Conservation (phyloP, 2,113 vertebrate genomes). For the Orthonyx spaldingii region DNA sequence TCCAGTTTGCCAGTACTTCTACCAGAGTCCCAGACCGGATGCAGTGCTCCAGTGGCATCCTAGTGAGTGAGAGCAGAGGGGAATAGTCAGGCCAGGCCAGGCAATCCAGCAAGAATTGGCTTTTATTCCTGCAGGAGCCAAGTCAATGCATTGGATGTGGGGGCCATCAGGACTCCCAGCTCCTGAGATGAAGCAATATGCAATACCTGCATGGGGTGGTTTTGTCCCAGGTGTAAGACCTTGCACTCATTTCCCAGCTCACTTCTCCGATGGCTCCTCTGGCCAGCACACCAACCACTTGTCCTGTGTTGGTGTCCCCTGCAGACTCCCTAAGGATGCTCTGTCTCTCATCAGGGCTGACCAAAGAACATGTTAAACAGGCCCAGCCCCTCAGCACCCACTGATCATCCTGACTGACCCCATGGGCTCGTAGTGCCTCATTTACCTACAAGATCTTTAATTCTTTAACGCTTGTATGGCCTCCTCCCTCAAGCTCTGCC, state of each 20-base stretch:
- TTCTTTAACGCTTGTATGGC: neutral
- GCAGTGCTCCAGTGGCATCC: neutral
- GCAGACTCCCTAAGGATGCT: neutral
- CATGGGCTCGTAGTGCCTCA: rapidly evolving
- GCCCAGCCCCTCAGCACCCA: neutral
- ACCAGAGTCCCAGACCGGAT: too few relatives aligned
- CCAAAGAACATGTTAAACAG: neutral
- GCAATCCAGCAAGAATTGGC: neutral
- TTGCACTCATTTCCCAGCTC: neutral
- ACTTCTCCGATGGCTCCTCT: neutral
- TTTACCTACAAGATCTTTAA: neutral
- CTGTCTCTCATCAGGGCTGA: neutral
- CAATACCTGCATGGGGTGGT: rapidly evolving
- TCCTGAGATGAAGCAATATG: neutral
- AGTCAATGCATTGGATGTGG: rapidly evolving
- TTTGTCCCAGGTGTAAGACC: neutral
- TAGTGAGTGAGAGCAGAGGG: neutral
- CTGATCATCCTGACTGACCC: neutral
- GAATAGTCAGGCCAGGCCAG: neutral
- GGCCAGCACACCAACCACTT: neutral
- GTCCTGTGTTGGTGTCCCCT: neutral
- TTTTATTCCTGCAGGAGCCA: neutral
- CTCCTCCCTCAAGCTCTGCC: neutral
- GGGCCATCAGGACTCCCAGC: neutral
- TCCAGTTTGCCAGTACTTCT: neutral